Evolutionary conservation across 2,113 vertebrate species (phyloP).

Genomic region (Emydocephalus ijimae): DNA sequence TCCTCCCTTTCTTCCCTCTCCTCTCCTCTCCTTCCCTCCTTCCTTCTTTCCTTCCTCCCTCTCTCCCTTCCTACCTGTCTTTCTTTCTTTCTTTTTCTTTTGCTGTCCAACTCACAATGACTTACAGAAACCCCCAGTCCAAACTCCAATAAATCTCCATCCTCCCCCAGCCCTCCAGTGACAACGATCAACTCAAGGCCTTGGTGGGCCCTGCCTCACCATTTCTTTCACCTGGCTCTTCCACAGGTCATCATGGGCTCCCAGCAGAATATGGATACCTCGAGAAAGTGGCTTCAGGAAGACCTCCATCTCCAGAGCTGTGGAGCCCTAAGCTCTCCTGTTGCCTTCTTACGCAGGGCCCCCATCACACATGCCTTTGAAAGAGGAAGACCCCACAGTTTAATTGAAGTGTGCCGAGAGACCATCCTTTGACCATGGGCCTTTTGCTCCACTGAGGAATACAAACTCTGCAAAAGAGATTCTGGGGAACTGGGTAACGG

Average conservation of each 20-base stretch:
- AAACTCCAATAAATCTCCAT: not conserved
- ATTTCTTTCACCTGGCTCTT: not conserved
- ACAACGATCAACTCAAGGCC: not conserved
- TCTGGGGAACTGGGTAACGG: not conserved
- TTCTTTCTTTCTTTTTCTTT: not conserved
- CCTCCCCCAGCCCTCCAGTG: too few species aligned
- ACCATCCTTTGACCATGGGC: conserved; percentile 74
- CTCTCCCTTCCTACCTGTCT: fast-evolving
- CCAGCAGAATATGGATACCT: conserved; percentile 62
- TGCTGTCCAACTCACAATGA: not conserved
- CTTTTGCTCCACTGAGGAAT: not conserved
- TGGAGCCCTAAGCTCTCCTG: conserved; percentile 81
- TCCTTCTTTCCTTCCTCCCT: too few species aligned
- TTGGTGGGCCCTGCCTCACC: not conserved
- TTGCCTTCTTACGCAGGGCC: conserved; percentile 64
- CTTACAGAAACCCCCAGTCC: not conserved
- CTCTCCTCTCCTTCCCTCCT: too few species aligned
- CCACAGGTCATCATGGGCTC: conserved; percentile 79
- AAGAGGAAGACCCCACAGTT: conserved; percentile 67
- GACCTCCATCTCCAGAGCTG: conserved; percentile 91
- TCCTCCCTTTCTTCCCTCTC: too few species aligned
- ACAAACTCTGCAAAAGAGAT: conserved; percentile 19
- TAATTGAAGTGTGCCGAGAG: conserved; percentile 73
- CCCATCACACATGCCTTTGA: conserved; percentile 26
- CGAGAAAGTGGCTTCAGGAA: conserved; percentile 71